Evolutionary conservation across 2,888 invertebrate species (phyloP).

Genomic region (Gastracanthus pulcherrimus): DNA sequence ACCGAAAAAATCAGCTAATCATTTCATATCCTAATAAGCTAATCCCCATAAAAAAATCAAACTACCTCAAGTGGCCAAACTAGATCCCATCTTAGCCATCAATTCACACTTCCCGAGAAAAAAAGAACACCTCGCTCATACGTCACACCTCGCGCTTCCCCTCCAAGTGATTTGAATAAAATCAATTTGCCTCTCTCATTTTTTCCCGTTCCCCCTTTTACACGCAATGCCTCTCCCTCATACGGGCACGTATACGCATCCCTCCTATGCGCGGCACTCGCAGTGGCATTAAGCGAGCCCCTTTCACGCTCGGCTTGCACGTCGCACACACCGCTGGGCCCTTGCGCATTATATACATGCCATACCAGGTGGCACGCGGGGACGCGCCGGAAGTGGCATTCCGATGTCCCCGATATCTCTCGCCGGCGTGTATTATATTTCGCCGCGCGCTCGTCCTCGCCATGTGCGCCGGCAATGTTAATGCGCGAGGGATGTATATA

Average conservation of each 20-base stretch:
- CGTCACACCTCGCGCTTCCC: background rate
- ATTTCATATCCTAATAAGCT: too few species aligned
- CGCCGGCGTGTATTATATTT: background rate
- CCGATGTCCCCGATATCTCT: slow-evolving; percentile 64
- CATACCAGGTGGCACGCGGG: slow-evolving; percentile 67
- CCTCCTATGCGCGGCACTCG: background rate
- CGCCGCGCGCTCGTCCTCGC: slow-evolving; percentile 5
- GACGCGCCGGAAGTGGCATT: slow-evolving; percentile 71
- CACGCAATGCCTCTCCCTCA: background rate
- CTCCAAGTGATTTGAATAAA: slow-evolving; percentile 49
- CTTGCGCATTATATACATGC: too few species aligned
- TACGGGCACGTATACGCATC: slow-evolving; percentile 1
- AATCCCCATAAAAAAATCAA: too few species aligned
- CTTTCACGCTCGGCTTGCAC: slow-evolving; percentile 43
- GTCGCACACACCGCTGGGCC: too few species aligned
- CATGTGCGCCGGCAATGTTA: slow-evolving; percentile 35
- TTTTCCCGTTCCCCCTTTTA: background rate
- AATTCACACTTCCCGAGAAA: slow-evolving; percentile 40
- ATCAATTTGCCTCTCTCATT: slow-evolving; percentile 47
- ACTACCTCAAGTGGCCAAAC: too few species aligned
- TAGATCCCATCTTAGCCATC: too few species aligned
- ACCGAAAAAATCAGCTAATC: too few species aligned
- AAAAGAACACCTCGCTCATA: background rate
- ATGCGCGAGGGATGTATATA: background rate
- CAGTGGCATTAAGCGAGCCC: slow-evolving; percentile 5